Conservation (phyloP, 2,888 invertebrate genomes). For the Margaritifera margaritifera region DNA sequence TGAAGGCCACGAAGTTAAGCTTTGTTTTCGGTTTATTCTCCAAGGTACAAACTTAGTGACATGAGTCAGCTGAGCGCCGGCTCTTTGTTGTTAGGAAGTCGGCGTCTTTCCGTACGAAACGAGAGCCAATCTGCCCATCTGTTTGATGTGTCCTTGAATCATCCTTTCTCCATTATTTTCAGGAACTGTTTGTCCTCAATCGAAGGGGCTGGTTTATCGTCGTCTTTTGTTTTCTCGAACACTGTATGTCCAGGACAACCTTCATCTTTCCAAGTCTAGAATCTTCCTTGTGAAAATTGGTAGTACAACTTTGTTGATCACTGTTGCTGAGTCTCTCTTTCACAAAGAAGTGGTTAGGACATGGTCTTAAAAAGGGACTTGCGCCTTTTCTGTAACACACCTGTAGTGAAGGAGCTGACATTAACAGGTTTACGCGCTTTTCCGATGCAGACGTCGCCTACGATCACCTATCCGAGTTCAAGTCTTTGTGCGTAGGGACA, state of each 20-base stretch:
- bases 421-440: conserved; percentile 7
- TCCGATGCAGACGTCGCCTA: conserved; percentile 21
- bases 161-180: conserved; percentile 12
- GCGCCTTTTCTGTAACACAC: conserved; percentile 10
- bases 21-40: no score
- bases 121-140: conserved; percentile 23
- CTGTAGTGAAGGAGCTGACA: conserved; percentile 10
- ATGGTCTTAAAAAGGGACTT: conserved; percentile 8
- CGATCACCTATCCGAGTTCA: conserved; percentile 15
- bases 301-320: no score
- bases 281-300: no score
- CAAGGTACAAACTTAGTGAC: no score
- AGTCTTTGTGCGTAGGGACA: conserved; percentile 15
- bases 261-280: no score
- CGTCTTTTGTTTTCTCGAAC: conserved; percentile 6
- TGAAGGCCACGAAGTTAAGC: background rate
- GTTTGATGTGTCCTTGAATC: no score
- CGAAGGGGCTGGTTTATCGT: conserved; percentile 17
- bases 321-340: background rate
- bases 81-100: conserved; percentile 3
- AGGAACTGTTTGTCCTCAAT: conserved; percentile 19
- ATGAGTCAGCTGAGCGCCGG: no score
- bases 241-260: no score
- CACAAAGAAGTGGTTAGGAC: conserved; percentile 5
- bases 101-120: conserved; percentile 7